phyloP scores from a whole-genome alignment of 2,113 vertebrate species.

The Calyptommatus sinebrachiatus region DNA sequence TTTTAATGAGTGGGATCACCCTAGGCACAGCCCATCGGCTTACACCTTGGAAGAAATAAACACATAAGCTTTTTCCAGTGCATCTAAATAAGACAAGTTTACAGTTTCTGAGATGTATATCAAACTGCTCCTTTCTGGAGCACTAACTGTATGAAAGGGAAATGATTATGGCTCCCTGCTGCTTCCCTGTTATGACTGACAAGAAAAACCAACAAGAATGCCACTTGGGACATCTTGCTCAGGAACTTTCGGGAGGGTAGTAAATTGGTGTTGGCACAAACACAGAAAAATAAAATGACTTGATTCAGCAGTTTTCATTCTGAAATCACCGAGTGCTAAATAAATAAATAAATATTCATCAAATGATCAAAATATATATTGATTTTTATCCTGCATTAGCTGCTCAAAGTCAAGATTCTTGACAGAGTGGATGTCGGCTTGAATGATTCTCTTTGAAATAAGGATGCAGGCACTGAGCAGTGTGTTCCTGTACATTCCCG shows the following conservation, averaged over 20 bases:
- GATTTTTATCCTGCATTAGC: slow-evolving; percentile 88
- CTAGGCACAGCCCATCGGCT: slow-evolving; percentile 26
- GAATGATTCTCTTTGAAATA: slow-evolving; percentile 88
- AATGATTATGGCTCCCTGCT: slow-evolving; percentile 78
- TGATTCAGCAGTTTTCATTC: slow-evolving; percentile 87
- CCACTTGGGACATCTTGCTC: slow-evolving; percentile 79
- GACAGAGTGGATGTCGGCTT: slow-evolving; percentile 75
- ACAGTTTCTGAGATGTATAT: slow-evolving; percentile 70
- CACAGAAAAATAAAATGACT: slow-evolving; percentile 87
- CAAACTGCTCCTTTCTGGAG: slow-evolving; percentile 72
- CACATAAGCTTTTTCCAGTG: slow-evolving; percentile 39
- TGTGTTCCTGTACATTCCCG: slow-evolving; percentile 70
- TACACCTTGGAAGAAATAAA: slow-evolving; percentile 52
- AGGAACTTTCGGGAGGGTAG: slow-evolving; percentile 80
- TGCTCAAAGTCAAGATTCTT: slow-evolving; percentile 81
- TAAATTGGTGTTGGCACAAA: slow-evolving; percentile 87
- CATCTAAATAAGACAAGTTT: slow-evolving; percentile 67
- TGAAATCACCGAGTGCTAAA: slow-evolving; percentile 71
- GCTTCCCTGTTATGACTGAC: slow-evolving; percentile 80
- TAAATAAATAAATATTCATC: slow-evolving; percentile 87
- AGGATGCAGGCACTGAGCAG: slow-evolving; percentile 69
- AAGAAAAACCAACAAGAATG: slow-evolving; percentile 74
- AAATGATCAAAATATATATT: slow-evolving; percentile 90
- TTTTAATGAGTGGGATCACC: slow-evolving; percentile 61
- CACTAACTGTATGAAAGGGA: slow-evolving; percentile 72